phyloP scores from a whole-genome alignment of 2,113 vertebrate genomes.

The Mohoua ochrocephala region DNA sequence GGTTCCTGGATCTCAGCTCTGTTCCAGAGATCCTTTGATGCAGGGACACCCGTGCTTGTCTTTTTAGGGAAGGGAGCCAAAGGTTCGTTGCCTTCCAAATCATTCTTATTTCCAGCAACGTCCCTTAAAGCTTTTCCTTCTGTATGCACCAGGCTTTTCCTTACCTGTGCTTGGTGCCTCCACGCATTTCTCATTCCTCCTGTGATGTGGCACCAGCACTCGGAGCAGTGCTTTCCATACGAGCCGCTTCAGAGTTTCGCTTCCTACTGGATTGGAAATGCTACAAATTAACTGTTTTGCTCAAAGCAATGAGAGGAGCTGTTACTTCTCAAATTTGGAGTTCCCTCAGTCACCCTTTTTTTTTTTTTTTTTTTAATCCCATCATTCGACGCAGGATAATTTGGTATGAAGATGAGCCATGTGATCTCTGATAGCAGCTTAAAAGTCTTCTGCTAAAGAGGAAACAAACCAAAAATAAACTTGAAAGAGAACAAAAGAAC shows the following conservation, averaged over 20 bases:
- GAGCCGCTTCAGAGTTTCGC: background rate
- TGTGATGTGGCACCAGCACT: fast-evolving
- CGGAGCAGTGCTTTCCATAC: background rate
- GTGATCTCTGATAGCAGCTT: background rate
- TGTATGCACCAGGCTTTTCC: background rate
- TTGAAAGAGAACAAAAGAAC: background rate
- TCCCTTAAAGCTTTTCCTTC: background rate
- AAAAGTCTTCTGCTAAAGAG: background rate
- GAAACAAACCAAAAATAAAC: constrained; percentile 29
- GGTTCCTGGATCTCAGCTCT: background rate
- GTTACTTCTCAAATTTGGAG: background rate
- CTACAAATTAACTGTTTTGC: background rate
- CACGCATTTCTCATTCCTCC: background rate
- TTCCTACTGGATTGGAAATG: background rate
- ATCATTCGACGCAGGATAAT: fast-evolving
- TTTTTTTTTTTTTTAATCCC: background rate
- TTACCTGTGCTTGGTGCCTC: background rate
- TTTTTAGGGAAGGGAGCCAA: background rate
- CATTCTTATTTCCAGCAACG: fast-evolving
- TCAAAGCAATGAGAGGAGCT: background rate
- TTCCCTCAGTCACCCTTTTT: background rate
- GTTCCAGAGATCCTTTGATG: background rate
- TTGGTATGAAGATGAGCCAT: background rate
- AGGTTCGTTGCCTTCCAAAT: background rate
- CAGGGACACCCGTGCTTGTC: background rate